phyloP scores from a whole-genome alignment of 2,113 vertebrate species.

The Lophius piscatorius region DNA sequence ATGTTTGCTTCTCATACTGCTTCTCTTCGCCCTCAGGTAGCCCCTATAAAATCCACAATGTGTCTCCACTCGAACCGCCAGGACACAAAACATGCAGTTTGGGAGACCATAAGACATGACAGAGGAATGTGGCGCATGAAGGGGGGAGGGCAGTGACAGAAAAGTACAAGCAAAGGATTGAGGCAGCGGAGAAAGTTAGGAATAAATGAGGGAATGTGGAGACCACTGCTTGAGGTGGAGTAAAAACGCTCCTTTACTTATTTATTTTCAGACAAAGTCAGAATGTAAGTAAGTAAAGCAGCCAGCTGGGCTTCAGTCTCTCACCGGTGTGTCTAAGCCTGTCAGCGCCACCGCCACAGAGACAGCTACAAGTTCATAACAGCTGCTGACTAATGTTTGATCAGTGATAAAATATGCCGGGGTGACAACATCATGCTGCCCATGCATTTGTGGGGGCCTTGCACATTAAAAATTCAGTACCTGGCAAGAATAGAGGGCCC shows the following conservation, averaged over 20 bases:
- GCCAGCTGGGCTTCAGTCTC: slow-evolving; percentile 80
- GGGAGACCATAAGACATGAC: slow-evolving; percentile 52
- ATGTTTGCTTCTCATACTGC: slow-evolving; percentile 26
- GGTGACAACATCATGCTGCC: slow-evolving; percentile 91
- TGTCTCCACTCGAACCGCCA: slow-evolving; percentile 37
- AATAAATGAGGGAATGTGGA: slow-evolving; percentile 41
- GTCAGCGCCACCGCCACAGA: slow-evolving; percentile 81
- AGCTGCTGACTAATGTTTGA: slow-evolving; percentile 92
- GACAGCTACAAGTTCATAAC: slow-evolving; percentile 89
- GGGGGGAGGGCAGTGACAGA: slow-evolving; percentile 16
- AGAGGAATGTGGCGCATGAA: slow-evolving; percentile 5
- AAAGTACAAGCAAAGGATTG: slow-evolving; percentile 21
- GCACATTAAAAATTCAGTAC: slow-evolving; percentile 92
- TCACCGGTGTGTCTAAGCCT: slow-evolving; percentile 78
- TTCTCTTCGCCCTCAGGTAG: slow-evolving; percentile 38
- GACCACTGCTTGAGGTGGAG: slow-evolving; percentile 22
- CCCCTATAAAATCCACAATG: slow-evolving; percentile 31
- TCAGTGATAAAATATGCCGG: slow-evolving; percentile 93
- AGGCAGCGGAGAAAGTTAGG: slow-evolving; percentile 11
- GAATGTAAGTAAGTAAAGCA: slow-evolving; percentile 71
- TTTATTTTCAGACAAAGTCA: slow-evolving; percentile 64
- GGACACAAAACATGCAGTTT: slow-evolving; percentile 55
- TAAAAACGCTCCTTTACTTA: slow-evolving; percentile 55
- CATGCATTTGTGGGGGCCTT: slow-evolving; percentile 86
- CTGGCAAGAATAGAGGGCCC: slow-evolving; percentile 80